Base-by-base conservation (phyloP, 2,113 vertebrate genomes). In the Dolichotis patagonum region DNA sequence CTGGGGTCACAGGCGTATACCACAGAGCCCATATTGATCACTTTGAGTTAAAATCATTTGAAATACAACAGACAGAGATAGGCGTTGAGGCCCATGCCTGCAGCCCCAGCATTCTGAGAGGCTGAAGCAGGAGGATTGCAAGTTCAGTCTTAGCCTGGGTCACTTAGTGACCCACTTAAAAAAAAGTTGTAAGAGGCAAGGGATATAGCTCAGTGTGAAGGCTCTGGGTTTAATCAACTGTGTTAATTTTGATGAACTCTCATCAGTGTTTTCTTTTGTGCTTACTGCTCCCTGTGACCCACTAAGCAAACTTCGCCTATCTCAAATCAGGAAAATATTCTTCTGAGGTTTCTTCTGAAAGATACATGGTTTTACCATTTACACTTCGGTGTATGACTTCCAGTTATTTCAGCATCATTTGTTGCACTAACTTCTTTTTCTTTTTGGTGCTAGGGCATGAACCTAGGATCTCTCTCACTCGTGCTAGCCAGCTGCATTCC, bases 301-400 rank as follows among this genome's bases (percentile, higher is more conserved):
- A 35, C 46, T 87, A 62, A 56, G 63, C 41, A 56, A 93, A 87
- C 9, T 90, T 86, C 41, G 69, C 13, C 60, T 93, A 81, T 60
- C 28, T 63, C 38, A 96, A 87, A 87, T 93, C 58, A 95, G 78
- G 49, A 93, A 91, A n/a, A 78, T 62, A 90, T 20, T 90, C 73
- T 95, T 93, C 11, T 65, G 62, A 96, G 17, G 0, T 58, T 82
- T 93, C 26, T 30, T 85, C 83, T 73, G 52, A 62, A 88, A 96
- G 56, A 84, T 35, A 41, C 24, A 60, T 28, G 12, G 17, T 96
- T 88, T 88, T 91, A 91, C 41, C 32, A 88, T 14, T 90, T 73
- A 83, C 3, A 9, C 43, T 49, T 41, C n/a, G 83, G 83, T 87
- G 7, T 91, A 58, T 43, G 35, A 14, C 75, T 94, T 38, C 71